A percentile compares a stretch with the other conserved stretches of the same genome.
These are phyloP conservation scores for Drosophila trapezifrons DNA, from an alignment of 1,140 invertebrate genomes.

Conservation along the genomic window DNA sequence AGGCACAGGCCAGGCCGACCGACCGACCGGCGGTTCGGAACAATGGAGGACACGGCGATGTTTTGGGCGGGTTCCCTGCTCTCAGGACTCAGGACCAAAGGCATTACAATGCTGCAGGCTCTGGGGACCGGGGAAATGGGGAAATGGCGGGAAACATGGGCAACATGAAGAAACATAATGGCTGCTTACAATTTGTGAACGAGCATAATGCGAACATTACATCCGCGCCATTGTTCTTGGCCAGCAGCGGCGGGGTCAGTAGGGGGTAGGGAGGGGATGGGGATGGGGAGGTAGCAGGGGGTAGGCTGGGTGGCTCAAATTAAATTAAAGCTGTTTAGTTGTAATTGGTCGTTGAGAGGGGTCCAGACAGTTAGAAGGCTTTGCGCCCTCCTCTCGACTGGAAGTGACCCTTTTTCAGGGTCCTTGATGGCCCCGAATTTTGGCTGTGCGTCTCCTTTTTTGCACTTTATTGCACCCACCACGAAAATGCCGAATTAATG, in stretches of 20 bases:
- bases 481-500: conserved; percentile 80
- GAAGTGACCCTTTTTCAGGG: conserved; percentile 70
- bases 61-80: conserved; percentile 45
- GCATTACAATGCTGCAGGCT: conserved; percentile 61
- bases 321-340: conserved; percentile 83
- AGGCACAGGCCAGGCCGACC: conserved; percentile 9
- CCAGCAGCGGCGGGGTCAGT: conserved; percentile 6
- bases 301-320: conserved; percentile 67
- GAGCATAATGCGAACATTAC: conserved; percentile 83
- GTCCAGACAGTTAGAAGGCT: conserved; percentile 35
- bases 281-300: background rate
- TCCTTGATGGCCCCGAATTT: conserved; percentile 47
- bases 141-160: conserved; percentile 49
- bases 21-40: conserved; percentile 32
- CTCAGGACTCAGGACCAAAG: conserved; percentile 25
- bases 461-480: conserved; percentile 66
- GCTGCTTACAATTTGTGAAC: conserved; percentile 83
- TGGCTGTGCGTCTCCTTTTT: conserved; percentile 34
- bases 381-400: conserved; percentile 39
- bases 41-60: conserved; percentile 67
- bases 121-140: background rate
- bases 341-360: conserved; percentile 81
- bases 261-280: too few relatives aligned
- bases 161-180: conserved; percentile 82
- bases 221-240: conserved; percentile 80